phyloP scores from a whole-genome alignment of 1,140 invertebrate genomes.

The Dufourea novaeangliae region DNA sequence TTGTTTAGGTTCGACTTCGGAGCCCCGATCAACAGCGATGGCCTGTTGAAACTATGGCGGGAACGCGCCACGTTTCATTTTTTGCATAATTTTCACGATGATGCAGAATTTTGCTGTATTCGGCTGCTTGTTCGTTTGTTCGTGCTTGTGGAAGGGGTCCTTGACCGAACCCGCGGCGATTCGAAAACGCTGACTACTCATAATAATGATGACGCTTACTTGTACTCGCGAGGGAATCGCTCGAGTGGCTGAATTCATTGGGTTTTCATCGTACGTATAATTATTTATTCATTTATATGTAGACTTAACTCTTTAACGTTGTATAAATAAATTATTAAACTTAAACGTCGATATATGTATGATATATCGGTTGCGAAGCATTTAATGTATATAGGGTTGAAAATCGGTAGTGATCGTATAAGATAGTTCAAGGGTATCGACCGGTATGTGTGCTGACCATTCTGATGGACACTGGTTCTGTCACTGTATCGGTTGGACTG shows the following conservation, averaged over 20 bases:
- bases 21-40: not conserved
- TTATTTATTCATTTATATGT: slow-evolving; percentile 24
- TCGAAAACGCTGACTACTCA: slow-evolving; percentile 54
- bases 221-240: not conserved
- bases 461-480: slow-evolving; percentile 78
- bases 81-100: slow-evolving; percentile 1
- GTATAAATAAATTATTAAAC: not conserved
- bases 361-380: not conserved
- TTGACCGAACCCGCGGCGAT: slow-evolving; percentile 53
- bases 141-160: slow-evolving; percentile 38
- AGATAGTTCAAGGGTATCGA: slow-evolving; percentile 69
- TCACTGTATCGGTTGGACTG: slow-evolving; percentile 76
- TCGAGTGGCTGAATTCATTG: slow-evolving; percentile 11
- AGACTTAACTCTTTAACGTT: not conserved
- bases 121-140: slow-evolving; percentile 33
- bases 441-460: slow-evolving; percentile 74
- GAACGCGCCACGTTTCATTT: not conserved
- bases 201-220: slow-evolving; percentile 30
- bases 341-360: not conserved
- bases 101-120: slow-evolving; percentile 32
- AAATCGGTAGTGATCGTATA: slow-evolving; percentile 9
- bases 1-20: not conserved
- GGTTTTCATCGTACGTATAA: not conserved
- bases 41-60: not conserved
- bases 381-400: not conserved